Evolutionary conservation across 2,888 invertebrate species (phyloP).

Genomic region (Tiliacea aurago): DNA sequence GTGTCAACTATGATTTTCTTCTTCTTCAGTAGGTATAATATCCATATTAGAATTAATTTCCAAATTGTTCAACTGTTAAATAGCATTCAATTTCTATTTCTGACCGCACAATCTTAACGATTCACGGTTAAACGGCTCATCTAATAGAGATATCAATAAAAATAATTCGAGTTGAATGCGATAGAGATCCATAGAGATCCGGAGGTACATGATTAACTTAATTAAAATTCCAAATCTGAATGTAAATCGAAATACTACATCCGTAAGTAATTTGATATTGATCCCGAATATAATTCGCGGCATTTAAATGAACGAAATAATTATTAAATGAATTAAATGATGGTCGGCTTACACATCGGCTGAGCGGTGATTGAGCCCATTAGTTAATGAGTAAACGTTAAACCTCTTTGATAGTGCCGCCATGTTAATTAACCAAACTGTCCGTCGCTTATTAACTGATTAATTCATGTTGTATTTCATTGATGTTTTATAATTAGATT

Average conservation of each 20-base stretch:
- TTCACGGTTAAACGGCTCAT: slow-evolving; percentile 6
- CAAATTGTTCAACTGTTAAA: background rate
- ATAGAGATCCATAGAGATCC: slow-evolving; percentile 39
- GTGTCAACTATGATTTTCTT: too few relatives aligned
- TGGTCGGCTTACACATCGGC: slow-evolving; percentile 47
- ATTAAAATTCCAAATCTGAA: slow-evolving; percentile 52
- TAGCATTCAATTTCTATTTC: slow-evolving; percentile 13
- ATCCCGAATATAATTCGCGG: slow-evolving; percentile 48
- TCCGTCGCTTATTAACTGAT: slow-evolving; percentile 25
- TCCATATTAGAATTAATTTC: background rate
- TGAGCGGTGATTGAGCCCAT: slow-evolving; percentile 46
- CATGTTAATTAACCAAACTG: slow-evolving; percentile 54
- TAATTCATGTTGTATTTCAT: slow-evolving; percentile 29
- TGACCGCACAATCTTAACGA: background rate
- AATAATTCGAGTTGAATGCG: slow-evolving; percentile 45
- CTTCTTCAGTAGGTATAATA: background rate
- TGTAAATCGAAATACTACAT: slow-evolving; percentile 52
- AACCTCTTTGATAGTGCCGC: slow-evolving; percentile 58
- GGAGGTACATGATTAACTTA: slow-evolving; percentile 53
- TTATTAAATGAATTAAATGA: slow-evolving; percentile 47
- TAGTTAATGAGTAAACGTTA: slow-evolving; percentile 60
- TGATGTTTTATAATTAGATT: slow-evolving; percentile 36
- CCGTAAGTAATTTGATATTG: slow-evolving; percentile 57
- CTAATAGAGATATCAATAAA: slow-evolving; percentile 41
- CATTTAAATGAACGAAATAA: slow-evolving; percentile 46